Evolutionary conservation across 2,888 invertebrate species (phyloP), one percentile per base, ranked within the genome.

Genomic region (Philhelius pedissequus): DNA sequence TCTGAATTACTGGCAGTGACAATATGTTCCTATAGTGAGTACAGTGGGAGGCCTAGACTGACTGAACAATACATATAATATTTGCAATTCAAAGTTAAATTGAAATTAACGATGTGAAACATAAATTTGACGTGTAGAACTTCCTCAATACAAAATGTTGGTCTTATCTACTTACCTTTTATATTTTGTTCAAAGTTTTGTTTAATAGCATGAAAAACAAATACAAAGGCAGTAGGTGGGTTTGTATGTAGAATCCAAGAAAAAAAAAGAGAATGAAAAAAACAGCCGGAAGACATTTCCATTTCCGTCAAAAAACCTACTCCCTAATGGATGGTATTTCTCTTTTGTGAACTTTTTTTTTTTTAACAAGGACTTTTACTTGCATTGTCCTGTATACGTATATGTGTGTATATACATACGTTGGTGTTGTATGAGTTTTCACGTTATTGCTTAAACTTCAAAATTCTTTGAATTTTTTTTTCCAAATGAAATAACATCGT

Each of bases 401-500:
- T 13, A 7, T 56, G 0, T 18, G 4, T 11, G 30, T 32, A 11
- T 27, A 8, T 13, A 4, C 38, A 25, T 40, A 2, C 2, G 20
- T 4, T 22, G 9, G 18, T 20, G 2, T 9, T 15, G 40, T 45
- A 20, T 18, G 11, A 4, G 20, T 20, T 7, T 4, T 56, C 52
- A 58, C 27, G 56, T 18, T 45, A 48, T 62, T 48, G 18, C 38
- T 22, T 56, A 43, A 48, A 71, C 62, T 58, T 35, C 15, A 54
- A 76, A 64, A 62, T 54, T 60, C 30, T 22, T 43, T 40, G 4
- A 40, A 60, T 32, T 38, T 18, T 50, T 32, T 4, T 32, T 11
- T 11, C 11, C 7, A 81, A 81, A 76, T 81, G 76, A 81, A 78
- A 76, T 66, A 81, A 70, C 35, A 75, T 64, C 45, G 50, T 64